These are phyloP conservation scores for Lepidothrix coronata DNA, from an alignment of 2,113 vertebrate genomes.

Conservation along the genomic window DNA sequence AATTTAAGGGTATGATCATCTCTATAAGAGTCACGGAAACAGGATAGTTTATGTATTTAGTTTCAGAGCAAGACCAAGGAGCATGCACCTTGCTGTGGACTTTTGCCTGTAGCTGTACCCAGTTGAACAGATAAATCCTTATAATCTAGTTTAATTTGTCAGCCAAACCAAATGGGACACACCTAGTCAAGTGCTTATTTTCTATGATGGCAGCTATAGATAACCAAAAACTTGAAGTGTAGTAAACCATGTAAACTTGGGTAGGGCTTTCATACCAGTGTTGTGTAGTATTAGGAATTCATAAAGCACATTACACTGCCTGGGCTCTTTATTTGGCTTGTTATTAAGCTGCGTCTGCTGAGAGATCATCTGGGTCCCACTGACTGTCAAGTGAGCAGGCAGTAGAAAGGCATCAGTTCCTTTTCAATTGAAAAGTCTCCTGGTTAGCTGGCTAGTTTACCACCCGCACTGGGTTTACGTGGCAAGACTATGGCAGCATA, in stretches of 20 bases:
- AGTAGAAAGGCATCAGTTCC: background rate
- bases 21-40: background rate
- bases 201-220: background rate
- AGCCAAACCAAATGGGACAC: background rate
- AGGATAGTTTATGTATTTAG: background rate
- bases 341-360: background rate
- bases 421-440: background rate
- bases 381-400: background rate
- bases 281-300: background rate
- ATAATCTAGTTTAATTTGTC: accelerated
- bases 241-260: background rate
- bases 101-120: background rate
- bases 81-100: background rate
- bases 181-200: background rate
- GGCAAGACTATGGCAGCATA: background rate
- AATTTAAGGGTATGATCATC: background rate
- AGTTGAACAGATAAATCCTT: background rate
- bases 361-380: background rate
- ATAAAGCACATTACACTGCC: background rate
- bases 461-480: accelerated
- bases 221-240: background rate
- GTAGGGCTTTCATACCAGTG: background rate
- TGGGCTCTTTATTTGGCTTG: background rate
- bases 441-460: background rate
- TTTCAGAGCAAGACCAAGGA: background rate